Evolutionary conservation across 2,113 vertebrate genomes (phyloP).

Genomic region (Pedionomus torquatus): DNA sequence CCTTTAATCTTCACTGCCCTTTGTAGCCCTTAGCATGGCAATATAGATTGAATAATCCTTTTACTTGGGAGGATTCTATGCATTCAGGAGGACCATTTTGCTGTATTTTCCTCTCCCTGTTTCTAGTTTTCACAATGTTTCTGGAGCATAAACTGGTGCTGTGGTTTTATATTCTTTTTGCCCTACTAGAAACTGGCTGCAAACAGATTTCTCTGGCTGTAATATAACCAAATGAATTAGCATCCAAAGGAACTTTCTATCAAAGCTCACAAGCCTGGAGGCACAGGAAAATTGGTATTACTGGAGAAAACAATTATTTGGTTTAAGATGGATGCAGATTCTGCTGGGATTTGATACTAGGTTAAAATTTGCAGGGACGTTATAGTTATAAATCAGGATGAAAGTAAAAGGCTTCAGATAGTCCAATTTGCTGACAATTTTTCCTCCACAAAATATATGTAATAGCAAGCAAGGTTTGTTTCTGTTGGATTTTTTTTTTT

Average conservation of each 20-base stretch:
- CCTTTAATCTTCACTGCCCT: background rate
- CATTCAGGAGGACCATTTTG: background rate
- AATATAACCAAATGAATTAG: constrained; percentile 60
- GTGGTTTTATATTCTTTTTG: background rate
- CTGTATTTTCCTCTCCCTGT: background rate
- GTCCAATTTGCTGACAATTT: constrained; percentile 39
- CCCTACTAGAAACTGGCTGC: background rate
- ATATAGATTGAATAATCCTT: background rate
- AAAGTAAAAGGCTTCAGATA: constrained; percentile 28
- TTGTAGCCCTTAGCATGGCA: background rate
- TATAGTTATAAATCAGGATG: constrained; percentile 29
- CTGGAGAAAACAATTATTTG: constrained; percentile 66
- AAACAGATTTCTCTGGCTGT: constrained; percentile 3
- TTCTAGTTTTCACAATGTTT: background rate
- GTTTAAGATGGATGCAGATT: constrained; percentile 55
- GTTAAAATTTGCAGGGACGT: constrained; percentile 11
- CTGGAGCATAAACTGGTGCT: background rate
- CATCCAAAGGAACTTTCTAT: constrained; percentile 40
- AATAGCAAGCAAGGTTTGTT: constrained; percentile 10
- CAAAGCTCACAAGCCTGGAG: constrained; percentile 31
- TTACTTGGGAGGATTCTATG: background rate
- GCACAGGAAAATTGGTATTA: constrained; percentile 46
- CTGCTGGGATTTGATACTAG: constrained; percentile 39
- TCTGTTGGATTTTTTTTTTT: background rate
- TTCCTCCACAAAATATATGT: background rate